Evolutionary conservation across 2,797 vertebrate species (phyloP).

Genomic region (Paedocypris micromegethes): DNA sequence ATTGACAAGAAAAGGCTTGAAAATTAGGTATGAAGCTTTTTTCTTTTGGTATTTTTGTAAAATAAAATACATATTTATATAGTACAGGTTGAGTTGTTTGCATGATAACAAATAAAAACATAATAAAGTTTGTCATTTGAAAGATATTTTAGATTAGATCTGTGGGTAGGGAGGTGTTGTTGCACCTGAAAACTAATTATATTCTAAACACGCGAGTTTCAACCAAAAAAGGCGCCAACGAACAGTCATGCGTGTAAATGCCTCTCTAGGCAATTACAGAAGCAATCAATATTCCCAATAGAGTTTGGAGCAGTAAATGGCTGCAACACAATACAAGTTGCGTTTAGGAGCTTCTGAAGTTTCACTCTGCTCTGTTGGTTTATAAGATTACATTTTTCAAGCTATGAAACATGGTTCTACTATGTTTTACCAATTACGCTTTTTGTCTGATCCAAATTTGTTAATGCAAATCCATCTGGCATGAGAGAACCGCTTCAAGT

Average conservation of each 20-base stretch:
- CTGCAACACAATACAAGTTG: constrained; percentile 53
- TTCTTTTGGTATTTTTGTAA: background rate
- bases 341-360: constrained; percentile 58
- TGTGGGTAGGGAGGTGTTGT: background rate
- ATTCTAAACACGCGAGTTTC: constrained; percentile 56
- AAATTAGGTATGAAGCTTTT: background rate
- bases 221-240: constrained; percentile 32
- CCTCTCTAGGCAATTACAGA: constrained; percentile 60
- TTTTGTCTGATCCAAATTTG: constrained; percentile 12
- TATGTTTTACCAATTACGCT: constrained; percentile 12
- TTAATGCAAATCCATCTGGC: background rate
- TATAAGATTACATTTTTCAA: constrained; percentile 60
- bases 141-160: background rate
- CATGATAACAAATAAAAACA: too few relatives aligned
- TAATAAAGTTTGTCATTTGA: too few relatives aligned
- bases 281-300: constrained; percentile 64
- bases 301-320: constrained; percentile 54
- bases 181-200: constrained; percentile 24
- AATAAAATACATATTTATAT: background rate
- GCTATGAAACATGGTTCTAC: constrained; percentile 14
- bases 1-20: constrained; percentile 7
- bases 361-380: constrained; percentile 60
- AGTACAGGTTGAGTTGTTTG: too few relatives aligned
- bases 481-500: too few relatives aligned
- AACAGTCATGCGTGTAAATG: constrained; percentile 48